Conservation (phyloP, 1,140 invertebrate species). For the Caerostris extrusa region DNA sequence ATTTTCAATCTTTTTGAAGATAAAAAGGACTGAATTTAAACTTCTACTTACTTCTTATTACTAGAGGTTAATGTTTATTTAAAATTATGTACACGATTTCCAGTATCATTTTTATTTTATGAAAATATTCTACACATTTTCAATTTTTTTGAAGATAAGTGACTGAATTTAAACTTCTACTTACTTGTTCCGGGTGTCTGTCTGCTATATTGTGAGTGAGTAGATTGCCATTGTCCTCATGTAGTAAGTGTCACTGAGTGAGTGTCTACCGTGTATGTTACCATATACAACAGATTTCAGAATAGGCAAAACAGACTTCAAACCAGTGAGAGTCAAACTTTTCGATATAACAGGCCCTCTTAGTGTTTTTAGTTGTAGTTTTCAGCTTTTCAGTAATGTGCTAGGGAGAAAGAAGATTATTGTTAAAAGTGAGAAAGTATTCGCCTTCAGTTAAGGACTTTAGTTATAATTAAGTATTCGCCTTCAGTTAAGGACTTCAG, state of each 20-base stretch:
- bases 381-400: conserved; percentile 29
- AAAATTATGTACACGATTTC: too few relatives aligned
- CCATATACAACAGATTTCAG: conserved; percentile 64
- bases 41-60: too few relatives aligned
- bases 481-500: too few relatives aligned
- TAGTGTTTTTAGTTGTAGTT: background rate
- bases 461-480: too few relatives aligned
- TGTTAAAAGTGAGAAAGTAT: background rate
- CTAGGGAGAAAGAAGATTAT: background rate
- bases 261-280: background rate
- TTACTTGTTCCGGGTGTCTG: conserved; percentile 27
- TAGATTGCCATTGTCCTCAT: background rate
- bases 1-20: too few relatives aligned
- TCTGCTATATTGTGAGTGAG: conserved; percentile 4
- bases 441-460: too few relatives aligned
- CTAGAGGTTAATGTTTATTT: too few relatives aligned
- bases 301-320: conserved; percentile 67
- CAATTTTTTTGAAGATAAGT: too few relatives aligned
- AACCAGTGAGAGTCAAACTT: conserved; percentile 74
- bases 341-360: conserved; percentile 76
- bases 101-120: too few relatives aligned
- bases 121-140: too few relatives aligned
- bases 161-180: background rate
- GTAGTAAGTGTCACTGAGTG: conserved; percentile 2
- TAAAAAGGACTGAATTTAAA: too few relatives aligned